Base-by-base conservation (phyloP, 1,140 invertebrate species). In the Megalonaias nervosa region DNA sequence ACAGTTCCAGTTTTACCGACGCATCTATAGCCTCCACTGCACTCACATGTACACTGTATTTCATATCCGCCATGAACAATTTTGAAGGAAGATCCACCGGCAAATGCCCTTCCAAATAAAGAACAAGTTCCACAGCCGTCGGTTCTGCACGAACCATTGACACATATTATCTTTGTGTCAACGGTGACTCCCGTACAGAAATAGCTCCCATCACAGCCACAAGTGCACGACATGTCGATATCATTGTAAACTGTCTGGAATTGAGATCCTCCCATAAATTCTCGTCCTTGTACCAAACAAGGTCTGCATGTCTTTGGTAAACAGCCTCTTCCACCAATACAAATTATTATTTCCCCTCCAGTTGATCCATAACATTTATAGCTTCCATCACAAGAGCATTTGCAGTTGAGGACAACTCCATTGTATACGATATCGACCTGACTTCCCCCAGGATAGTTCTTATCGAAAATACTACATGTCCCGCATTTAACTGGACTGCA, bases 141-240 rank as follows among this genome's bases (percentile, higher is more conserved):
- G 57, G 57, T 64, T 14, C n/a, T 26, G 57, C 76, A 78, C 11
- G 56, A 31, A 4, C 67, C 70, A 11, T 71, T 70, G 23, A 74
- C 74, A 26, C 76, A 78, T 12, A 71, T 73, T 2, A 78, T 67
- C n/a, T 26, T 66, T n/a, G 74, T 78, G 9, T 62, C 23, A 62
- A 61, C 59, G 14, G 67, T 48, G 5, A 62, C 23, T 0, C 76
- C 76, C 56, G 67, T 60, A 59, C 76, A 78, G 58, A 56, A 78
- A 16, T 71, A 59, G 3, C 71, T 61, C 1, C 76, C 76, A 48
- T 78, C 76, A 69, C 76, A 78, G 12, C 76, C 76, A 62, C 76
- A 78, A 5, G 17, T 48, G 38, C 76, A 78, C n/a, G 65, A 16
- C 76, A 78, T 73, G 19, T 62, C 70, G 15, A 78, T 78, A 11